Base-by-base conservation (phyloP, 35 echinoderm and acorn worm species). In the Nesometra sesokonis region DNA sequence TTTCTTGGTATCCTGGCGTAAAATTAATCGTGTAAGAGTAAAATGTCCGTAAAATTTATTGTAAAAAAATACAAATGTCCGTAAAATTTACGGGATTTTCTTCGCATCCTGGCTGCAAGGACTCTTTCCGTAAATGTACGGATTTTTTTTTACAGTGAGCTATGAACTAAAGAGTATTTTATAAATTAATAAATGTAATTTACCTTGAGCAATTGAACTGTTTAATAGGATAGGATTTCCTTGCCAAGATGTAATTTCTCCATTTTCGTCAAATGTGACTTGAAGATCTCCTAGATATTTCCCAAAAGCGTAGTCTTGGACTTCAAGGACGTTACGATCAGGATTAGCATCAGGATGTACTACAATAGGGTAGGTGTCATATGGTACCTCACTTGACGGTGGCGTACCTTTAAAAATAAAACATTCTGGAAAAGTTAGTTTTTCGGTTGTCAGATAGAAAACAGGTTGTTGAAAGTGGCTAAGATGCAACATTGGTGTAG, bases 171-270 rank as follows among this genome's bases (percentile, higher is more conserved):
- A 4, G 39, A 15, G 5, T 43, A 27, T 67, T 67, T 19, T 67
- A 67, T 27, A 67, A 67, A 43, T 4, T 15, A 43, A 43, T 43
- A 21, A 76, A 32, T 11, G 23, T 5, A 31, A 30, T 30, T 35
- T 91, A 97, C 95, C 91, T 91, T 97, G 78, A 82, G 38, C 85
- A 37, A 91, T 67, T 33, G 33, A 84, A 9, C 57, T 38, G 76
- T 97, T 89, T 30, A 97, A 36, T 15, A 97, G 39, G 46, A 93
- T 93, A 5, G 95, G 95, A 38, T 97, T 97, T 79, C 95, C 95
- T 46, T 35, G 27, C 43, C 40, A 97, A 9, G n/a, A 32, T 17
- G 46, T 83, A 13, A 93, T 17, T 19, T 90, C 88, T 27, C 95
- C 95, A 36, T 38, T 29, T 31, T 93, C 89, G 47, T 97, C 91